Evolutionary conservation across 2,888 invertebrate species (phyloP), one percentile per base, ranked within the genome.

Genomic region (Allolobophora icterica): DNA sequence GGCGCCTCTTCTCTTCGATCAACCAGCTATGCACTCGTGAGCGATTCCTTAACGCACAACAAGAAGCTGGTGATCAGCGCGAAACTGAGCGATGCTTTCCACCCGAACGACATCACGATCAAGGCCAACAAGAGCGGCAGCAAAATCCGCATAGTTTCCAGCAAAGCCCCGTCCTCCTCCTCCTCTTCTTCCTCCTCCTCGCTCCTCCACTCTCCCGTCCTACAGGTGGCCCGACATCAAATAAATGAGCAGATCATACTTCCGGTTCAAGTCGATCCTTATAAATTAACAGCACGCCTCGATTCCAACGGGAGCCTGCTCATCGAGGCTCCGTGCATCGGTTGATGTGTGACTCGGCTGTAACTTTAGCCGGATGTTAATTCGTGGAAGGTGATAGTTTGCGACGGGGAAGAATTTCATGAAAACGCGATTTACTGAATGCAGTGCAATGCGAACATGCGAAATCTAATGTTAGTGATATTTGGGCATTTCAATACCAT

Each of bases 111-210:
- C 90, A 90, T 91, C 35, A 90, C 90, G 42, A 90, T 91, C 84
- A 91, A 91, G n/a, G 90, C 91, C 45, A 91, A 91, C 91, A 91
- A 91, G 90, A 91, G 83, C 91, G 91, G 91, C 11, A 89, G 84
- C 42, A 91, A 91, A 35, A 35, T 91, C 42, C 40, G 91, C n/a
- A 90, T 91, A 19, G 91, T 91, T 17, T 90, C 90, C 58, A 90
- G n/a, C 87, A 91, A 84, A 38, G 15, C 89, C 8, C 84, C 89
- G 24, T 52, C 91, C 40, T 33, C 30, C 13, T 38, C 84, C 33
- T 35, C 21, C 24, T n/a, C 34, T 1, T 34, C 87, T 6, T 38
- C 35, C 1, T 87, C 34, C 38, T 38, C 34, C 21, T 34, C 87
- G 19, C 87, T 35, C 4, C 71, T 71, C 71, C 71, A 71, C n/a